Percentiles rank a stretch among this genome's conserved stretches.
These are phyloP conservation scores for Apostichopus leukothele DNA, from an alignment of 53 echinoderm and acorn worm species.

Conservation along the genomic window DNA sequence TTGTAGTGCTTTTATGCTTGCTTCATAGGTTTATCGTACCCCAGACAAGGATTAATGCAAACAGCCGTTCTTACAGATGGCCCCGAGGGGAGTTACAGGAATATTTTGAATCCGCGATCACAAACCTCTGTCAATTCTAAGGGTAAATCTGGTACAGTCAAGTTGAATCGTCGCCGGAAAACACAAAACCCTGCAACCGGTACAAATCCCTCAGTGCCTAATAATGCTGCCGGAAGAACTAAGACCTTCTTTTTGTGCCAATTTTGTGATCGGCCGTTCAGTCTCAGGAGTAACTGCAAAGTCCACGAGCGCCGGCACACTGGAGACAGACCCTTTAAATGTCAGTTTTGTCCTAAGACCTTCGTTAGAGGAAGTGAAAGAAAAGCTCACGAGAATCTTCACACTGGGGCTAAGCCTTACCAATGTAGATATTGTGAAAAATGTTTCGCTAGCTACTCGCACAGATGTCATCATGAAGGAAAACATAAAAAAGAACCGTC, in stretches of 20 bases:
- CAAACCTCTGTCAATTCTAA: slow-evolving; percentile 1
- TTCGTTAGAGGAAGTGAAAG: slow-evolving; percentile 1
- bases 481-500: background rate
- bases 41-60: background rate
- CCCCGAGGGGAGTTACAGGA: background rate
- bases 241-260: slow-evolving; percentile 24
- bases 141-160: background rate
- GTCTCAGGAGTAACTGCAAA: slow-evolving; percentile 48
- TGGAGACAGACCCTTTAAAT: slow-evolving; percentile 48
- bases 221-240: background rate
- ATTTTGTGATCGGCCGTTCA: slow-evolving; percentile 50
- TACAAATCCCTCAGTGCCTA: background rate
- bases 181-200: background rate
- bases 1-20: background rate
- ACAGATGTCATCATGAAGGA: slow-evolving; percentile 53
- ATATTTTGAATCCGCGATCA: background rate
- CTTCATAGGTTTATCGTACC: slow-evolving; percentile 8
- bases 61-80: background rate
- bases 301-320: slow-evolving; percentile 53
- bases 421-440: slow-evolving; percentile 49
- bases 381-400: slow-evolving; percentile 42
- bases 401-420: slow-evolving; percentile 55
- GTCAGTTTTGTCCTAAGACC: slow-evolving; percentile 37
- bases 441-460: slow-evolving; percentile 48
- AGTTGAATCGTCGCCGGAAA: background rate